Conservation (phyloP, 2,113 vertebrate species). For the Pseudolaguvia tuberculata region DNA sequence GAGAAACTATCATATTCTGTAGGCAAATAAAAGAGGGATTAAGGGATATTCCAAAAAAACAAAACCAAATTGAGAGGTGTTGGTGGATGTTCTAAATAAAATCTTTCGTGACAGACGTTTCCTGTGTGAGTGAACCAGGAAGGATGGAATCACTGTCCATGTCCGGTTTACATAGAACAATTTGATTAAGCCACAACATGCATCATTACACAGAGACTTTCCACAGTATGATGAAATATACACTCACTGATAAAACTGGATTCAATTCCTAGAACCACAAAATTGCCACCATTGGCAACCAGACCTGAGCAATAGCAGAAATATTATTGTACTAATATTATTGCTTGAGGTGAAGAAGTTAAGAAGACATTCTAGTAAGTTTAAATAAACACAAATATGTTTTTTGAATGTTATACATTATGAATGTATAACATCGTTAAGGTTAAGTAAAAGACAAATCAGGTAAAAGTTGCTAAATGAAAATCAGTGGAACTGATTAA, state of each 20-base stretch:
- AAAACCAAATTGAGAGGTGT: not conserved
- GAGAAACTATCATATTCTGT: not conserved
- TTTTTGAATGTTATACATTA: too few species aligned
- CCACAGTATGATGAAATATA: constrained; percentile 3
- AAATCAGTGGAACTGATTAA: too few species aligned
- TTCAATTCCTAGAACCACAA: too few species aligned
- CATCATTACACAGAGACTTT: constrained; percentile 29
- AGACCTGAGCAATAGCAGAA: too few species aligned
- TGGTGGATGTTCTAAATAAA: not conserved
- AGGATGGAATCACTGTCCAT: constrained; percentile 9
- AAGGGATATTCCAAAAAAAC: not conserved
- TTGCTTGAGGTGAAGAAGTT: too few species aligned
- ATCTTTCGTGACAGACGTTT: not conserved
- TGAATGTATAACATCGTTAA: too few species aligned
- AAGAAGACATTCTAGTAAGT: too few species aligned
- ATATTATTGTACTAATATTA: too few species aligned
- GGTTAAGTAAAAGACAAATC: too few species aligned
- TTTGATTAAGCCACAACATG: constrained; percentile 42
- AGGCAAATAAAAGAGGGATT: not conserved
- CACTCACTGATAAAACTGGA: not conserved
- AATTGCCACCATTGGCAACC: too few species aligned
- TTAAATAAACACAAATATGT: too few species aligned
- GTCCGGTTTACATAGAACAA: constrained; percentile 33
- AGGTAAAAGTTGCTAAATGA: too few species aligned
- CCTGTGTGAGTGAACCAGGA: not conserved